Conservation (phyloP, 2,797 vertebrate genomes). For the Onychomys arenicola region DNA sequence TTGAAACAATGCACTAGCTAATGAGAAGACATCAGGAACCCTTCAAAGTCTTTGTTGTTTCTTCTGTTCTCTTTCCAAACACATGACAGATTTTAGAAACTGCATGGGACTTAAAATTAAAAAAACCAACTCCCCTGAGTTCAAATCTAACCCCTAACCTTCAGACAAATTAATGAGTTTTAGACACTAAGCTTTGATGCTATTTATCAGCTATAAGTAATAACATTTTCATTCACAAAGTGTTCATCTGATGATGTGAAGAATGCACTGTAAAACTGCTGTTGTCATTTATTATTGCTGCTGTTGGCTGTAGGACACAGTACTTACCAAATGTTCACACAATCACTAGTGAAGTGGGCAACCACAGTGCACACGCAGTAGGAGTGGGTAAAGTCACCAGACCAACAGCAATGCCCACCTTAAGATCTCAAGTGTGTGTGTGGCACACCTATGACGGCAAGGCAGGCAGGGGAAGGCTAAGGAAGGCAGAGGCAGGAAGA, state of each 20-base stretch:
- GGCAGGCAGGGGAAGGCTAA: background rate
- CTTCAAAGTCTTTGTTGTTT: background rate
- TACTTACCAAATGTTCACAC: background rate
- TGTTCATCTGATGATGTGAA: background rate
- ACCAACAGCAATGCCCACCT: background rate
- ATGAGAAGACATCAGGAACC: conserved; percentile 7
- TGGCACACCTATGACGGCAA: background rate
- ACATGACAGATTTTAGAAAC: background rate
- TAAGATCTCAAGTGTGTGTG: background rate
- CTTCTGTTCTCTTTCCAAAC: conserved; percentile 39
- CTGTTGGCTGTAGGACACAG: background rate
- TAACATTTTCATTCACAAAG: conserved; percentile 41
- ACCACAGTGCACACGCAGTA: background rate
- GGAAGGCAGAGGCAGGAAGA: background rate
- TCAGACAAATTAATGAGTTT: conserved; percentile 29
- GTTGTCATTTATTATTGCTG: background rate
- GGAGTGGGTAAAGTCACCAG: background rate
- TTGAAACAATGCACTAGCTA: conserved; percentile 4
- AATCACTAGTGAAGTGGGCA: conserved; percentile 26
- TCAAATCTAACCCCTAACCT: conserved; percentile 9
- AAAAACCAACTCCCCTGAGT: background rate
- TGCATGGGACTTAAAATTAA: background rate
- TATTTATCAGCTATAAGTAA: conserved; percentile 15
- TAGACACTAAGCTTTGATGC: background rate
- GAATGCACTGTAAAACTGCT: background rate